These are phyloP conservation scores for Recurvirostra avosetta DNA, from an alignment of 2,113 vertebrate genomes.

Conservation along the genomic window DNA sequence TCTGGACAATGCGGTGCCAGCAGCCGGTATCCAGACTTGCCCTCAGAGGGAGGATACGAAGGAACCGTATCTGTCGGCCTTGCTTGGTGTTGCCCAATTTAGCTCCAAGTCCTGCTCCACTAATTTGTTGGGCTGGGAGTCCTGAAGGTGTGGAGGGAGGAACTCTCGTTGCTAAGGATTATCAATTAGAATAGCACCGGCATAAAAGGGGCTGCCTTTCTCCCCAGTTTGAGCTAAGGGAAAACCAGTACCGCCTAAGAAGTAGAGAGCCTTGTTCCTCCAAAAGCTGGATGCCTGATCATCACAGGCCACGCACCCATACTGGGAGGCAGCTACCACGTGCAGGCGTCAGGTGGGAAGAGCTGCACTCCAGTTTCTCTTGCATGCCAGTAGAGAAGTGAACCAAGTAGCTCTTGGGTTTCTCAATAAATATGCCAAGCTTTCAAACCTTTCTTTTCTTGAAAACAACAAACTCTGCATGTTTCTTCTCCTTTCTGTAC, in stretches of 20 bases:
- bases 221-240: not conserved
- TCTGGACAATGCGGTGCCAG: accelerated
- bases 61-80: not conserved
- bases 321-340: not conserved
- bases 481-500: not conserved
- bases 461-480: not conserved
- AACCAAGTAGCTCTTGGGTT: not conserved
- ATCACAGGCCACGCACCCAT: accelerated
- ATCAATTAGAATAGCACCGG: not conserved
- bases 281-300: not conserved
- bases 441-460: not conserved
- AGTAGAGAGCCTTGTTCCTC: not conserved
- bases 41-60: not conserved
- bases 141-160: not conserved
- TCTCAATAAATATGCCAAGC: not conserved
- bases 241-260: not conserved
- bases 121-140: not conserved
- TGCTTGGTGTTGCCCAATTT: not conserved
- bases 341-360: not conserved
- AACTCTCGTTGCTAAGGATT: not conserved
- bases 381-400: not conserved
- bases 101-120: not conserved
- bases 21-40: not conserved
- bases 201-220: not conserved
- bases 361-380: not conserved